A percentile compares a stretch with the other conserved stretches of the same genome.
Evolutionary conservation across 2,888 invertebrate species (phyloP).

Genomic region (Archips crataeganus): DNA sequence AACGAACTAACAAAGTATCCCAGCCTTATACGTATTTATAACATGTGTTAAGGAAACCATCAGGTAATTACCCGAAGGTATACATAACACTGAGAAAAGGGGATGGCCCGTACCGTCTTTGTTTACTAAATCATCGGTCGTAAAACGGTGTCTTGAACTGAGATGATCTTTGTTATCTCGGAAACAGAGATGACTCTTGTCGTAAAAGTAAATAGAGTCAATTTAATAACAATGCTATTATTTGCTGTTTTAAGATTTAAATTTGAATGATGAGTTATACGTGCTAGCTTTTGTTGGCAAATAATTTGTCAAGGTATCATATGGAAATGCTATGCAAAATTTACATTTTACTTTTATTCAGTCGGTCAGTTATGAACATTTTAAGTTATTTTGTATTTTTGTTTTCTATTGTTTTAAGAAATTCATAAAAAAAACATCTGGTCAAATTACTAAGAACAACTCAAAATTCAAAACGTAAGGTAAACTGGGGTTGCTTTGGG

Average conservation of each 20-base stretch:
- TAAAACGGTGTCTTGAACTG: background rate
- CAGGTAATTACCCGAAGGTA: background rate
- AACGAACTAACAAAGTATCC: background rate
- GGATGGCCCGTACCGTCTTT: background rate
- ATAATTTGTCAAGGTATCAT: too few species aligned
- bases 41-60: background rate
- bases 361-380: too few species aligned
- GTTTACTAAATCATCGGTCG: background rate
- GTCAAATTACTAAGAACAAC: too few species aligned
- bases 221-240: background rate
- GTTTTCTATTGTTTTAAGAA: too few species aligned
- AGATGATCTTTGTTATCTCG: conserved; percentile 4
- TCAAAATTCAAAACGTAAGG: too few species aligned
- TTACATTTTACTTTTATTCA: too few species aligned
- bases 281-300: too few species aligned
- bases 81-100: background rate
- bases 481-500: too few species aligned
- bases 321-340: too few species aligned
- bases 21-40: background rate
- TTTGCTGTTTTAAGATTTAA: background rate
- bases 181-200: background rate
- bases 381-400: too few species aligned
- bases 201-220: background rate
- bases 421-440: too few species aligned
- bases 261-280: too few species aligned